Evolutionary conservation across 2,888 invertebrate genomes (phyloP).

Genomic region (Ophion ventricosus): DNA sequence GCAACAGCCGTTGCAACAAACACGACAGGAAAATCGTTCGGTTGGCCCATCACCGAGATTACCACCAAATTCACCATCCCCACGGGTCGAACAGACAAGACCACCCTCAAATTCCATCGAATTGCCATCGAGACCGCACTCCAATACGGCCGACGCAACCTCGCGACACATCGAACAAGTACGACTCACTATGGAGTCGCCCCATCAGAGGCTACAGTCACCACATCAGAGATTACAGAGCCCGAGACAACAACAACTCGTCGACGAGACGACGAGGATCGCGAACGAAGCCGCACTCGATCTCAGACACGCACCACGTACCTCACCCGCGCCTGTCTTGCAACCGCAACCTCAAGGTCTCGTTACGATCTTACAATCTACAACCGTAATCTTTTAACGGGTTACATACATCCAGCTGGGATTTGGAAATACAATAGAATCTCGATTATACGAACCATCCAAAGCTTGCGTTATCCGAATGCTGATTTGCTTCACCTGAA

Average conservation of each 20-base stretch:
- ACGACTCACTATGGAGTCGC: constrained; percentile 80
- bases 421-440: too few relatives aligned
- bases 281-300: constrained; percentile 79
- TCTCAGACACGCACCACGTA: constrained; percentile 79
- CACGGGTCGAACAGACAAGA: constrained; percentile 77
- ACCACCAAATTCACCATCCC: constrained; percentile 78
- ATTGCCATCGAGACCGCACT: constrained; percentile 76
- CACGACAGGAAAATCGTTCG: constrained; percentile 75
- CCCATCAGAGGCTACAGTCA: constrained; percentile 79
- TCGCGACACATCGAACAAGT: constrained; percentile 79
- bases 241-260: constrained; percentile 74
- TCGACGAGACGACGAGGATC: constrained; percentile 75
- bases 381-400: background rate
- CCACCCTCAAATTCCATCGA: constrained; percentile 79
- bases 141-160: constrained; percentile 75
- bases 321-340: constrained; percentile 75
- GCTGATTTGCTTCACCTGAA: too few relatives aligned
- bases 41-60: constrained; percentile 80
- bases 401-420: too few relatives aligned
- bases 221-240: constrained; percentile 80
- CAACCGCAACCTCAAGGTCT: constrained; percentile 79
- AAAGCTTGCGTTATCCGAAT: too few relatives aligned
- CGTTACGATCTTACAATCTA: background rate
- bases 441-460: too few relatives aligned
- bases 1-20: constrained; percentile 61